phyloP scores from a whole-genome alignment of 1,140 invertebrate species.

The Drosophila novamexicana region DNA sequence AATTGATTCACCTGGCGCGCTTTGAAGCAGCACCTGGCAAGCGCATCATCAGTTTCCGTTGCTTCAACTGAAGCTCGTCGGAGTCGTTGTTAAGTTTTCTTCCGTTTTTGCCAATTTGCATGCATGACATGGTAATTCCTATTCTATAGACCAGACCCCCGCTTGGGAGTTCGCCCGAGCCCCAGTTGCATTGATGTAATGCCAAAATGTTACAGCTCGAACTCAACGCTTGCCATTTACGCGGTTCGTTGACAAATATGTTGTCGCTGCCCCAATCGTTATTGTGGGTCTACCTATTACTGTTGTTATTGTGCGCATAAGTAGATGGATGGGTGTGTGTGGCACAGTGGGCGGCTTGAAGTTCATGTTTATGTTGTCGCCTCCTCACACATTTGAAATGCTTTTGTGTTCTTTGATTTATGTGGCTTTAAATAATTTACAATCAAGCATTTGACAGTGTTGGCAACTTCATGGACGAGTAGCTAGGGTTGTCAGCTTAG shows the following conservation, averaged over 20 bases:
- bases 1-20: slow-evolving; percentile 15
- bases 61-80: slow-evolving; percentile 30
- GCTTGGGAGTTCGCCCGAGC: neutral
- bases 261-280: slow-evolving; percentile 49
- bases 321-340: neutral
- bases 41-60: slow-evolving; percentile 49
- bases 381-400: slow-evolving; percentile 29
- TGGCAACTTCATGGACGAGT: slow-evolving; percentile 23
- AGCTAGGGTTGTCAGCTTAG: slow-evolving; percentile 23
- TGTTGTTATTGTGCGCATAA: neutral
- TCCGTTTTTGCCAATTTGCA: slow-evolving; percentile 47
- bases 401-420: slow-evolving; percentile 68
- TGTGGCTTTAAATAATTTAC: slow-evolving; percentile 74
- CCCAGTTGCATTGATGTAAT: slow-evolving; percentile 51
- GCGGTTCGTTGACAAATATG: slow-evolving; percentile 66
- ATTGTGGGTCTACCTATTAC: slow-evolving; percentile 24
- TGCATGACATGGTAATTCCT: slow-evolving; percentile 47
- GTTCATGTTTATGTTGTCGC: slow-evolving; percentile 34
- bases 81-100: slow-evolving; percentile 39
- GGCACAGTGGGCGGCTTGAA: slow-evolving; percentile 24
- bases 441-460: slow-evolving; percentile 37
- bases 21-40: slow-evolving; percentile 20
- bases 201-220: slow-evolving; percentile 51
- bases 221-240: slow-evolving; percentile 46
- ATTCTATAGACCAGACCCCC: neutral